A percentile compares a stretch with the other conserved stretches of the same genome.
Conservation (phyloP, 2,797 vertebrate species). For the Platalea minor region DNA sequence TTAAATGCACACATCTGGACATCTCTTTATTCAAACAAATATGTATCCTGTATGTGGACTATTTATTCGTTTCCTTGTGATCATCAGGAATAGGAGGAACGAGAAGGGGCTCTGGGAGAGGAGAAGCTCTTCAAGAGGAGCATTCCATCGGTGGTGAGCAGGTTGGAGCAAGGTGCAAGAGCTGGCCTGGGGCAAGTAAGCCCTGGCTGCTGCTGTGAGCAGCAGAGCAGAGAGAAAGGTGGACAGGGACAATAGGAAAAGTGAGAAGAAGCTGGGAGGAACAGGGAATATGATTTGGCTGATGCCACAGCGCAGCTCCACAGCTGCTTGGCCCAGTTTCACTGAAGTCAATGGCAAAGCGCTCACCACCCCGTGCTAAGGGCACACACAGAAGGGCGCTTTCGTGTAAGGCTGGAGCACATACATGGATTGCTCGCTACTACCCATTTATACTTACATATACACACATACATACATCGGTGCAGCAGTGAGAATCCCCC, state of each 20-base stretch:
- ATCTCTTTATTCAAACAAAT: neutral
- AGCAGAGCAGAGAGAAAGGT: neutral
- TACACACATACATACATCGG: accelerated
- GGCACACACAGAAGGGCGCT: neutral
- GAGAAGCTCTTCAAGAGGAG: neutral
- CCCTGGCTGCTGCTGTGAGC: neutral
- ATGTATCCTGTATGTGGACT: neutral
- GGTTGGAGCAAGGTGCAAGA: neutral
- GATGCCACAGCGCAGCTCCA: neutral
- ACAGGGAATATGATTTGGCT: neutral
- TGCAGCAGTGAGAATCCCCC: neutral
- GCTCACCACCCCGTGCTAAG: accelerated
- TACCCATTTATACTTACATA: neutral
- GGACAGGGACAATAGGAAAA: neutral
- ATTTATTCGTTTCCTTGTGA: neutral
- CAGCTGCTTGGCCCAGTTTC: neutral
- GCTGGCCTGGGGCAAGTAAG: neutral
- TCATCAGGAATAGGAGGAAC: neutral
- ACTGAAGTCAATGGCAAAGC: neutral
- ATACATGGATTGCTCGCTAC: neutral
- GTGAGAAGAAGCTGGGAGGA: neutral
- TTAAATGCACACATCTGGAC: neutral
- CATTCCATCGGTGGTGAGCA: neutral
- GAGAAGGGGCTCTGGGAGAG: neutral
- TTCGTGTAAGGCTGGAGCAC: neutral